These are phyloP conservation scores for Alca torda DNA, from an alignment of 2,797 vertebrate species.

Conservation along the genomic window DNA sequence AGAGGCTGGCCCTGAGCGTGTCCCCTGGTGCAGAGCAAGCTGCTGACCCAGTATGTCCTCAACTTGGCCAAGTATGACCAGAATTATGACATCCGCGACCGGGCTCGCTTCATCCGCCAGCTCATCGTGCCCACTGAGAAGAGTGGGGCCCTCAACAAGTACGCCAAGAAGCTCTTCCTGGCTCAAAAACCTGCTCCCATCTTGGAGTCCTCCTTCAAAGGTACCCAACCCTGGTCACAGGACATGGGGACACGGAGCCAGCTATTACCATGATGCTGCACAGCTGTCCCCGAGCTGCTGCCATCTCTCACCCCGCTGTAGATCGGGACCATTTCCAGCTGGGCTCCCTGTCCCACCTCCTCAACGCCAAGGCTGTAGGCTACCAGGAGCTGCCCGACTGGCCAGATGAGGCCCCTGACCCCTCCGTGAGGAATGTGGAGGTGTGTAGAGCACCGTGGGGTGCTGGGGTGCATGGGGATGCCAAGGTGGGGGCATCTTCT, in stretches of 20 bases:
- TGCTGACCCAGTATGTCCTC: constrained; percentile 96
- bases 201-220: constrained; percentile 98
- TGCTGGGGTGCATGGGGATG: background rate
- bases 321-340: constrained; percentile 99
- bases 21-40: constrained; percentile 85
- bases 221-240: constrained; percentile 63
- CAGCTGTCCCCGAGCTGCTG: background rate
- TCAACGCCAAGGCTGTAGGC: constrained; percentile 94
- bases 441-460: constrained; percentile 46
- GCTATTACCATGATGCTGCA: background rate
- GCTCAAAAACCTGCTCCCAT: constrained; percentile 95
- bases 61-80: constrained; percentile 98
- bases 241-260: fast-evolving
- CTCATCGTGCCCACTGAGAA: constrained; percentile 96
- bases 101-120: constrained; percentile 96
- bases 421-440: constrained; percentile 99
- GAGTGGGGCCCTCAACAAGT: constrained; percentile 93
- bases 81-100: constrained; percentile 97
- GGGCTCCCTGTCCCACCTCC: constrained; percentile 94
- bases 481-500: constrained; percentile 40
- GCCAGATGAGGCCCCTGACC: constrained; percentile 94
- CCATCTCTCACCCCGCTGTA: constrained; percentile 22
- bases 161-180: constrained; percentile 97
- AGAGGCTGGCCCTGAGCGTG: background rate
- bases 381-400: constrained; percentile 98